A percentile compares a stretch with the other conserved stretches of the same genome.
Conservation (phyloP, 2,888 invertebrate genomes). For the Temnothorax unifasciatus region DNA sequence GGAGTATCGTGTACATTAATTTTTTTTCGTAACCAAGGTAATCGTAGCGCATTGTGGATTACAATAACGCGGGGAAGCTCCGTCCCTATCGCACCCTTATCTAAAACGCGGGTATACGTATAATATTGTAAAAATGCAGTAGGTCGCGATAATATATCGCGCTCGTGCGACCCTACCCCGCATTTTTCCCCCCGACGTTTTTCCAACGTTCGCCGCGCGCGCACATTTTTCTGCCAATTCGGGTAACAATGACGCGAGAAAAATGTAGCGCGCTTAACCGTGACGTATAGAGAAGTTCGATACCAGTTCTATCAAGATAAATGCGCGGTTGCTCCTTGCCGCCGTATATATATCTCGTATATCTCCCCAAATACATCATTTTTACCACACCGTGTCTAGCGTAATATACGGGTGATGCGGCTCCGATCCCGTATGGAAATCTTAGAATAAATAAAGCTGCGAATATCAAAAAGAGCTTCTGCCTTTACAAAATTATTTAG, state of each 20-base stretch:
- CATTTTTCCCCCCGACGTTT: slow-evolving; percentile 20
- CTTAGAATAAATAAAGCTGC: background rate
- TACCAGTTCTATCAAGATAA: slow-evolving; percentile 44
- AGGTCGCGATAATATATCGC: slow-evolving; percentile 14
- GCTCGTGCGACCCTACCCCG: background rate
- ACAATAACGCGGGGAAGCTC: background rate
- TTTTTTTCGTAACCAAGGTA: background rate
- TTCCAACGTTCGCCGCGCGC: background rate
- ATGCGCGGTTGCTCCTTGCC: slow-evolving; percentile 43
- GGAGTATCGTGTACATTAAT: background rate
- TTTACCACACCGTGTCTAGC: slow-evolving; percentile 16
- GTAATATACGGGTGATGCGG: background rate
- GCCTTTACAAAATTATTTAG: background rate
- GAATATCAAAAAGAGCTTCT: background rate
- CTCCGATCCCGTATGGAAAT: slow-evolving; percentile 8
- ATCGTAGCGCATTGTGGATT: background rate
- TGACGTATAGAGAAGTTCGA: slow-evolving; percentile 51
- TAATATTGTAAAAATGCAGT: slow-evolving; percentile 14
- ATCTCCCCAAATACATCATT: slow-evolving; percentile 42
- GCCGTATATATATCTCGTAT: slow-evolving; percentile 28
- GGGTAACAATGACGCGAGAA: slow-evolving; percentile 49
- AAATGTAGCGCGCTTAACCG: slow-evolving; percentile 53
- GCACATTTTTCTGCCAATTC: slow-evolving; percentile 47
- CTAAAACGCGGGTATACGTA: slow-evolving; percentile 5
- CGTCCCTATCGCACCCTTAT: slow-evolving; percentile 6